Evolutionary conservation across 1,140 invertebrate species (phyloP), one percentile per base, ranked within the genome.

Genomic region (Pristionchus pacificus): DNA sequence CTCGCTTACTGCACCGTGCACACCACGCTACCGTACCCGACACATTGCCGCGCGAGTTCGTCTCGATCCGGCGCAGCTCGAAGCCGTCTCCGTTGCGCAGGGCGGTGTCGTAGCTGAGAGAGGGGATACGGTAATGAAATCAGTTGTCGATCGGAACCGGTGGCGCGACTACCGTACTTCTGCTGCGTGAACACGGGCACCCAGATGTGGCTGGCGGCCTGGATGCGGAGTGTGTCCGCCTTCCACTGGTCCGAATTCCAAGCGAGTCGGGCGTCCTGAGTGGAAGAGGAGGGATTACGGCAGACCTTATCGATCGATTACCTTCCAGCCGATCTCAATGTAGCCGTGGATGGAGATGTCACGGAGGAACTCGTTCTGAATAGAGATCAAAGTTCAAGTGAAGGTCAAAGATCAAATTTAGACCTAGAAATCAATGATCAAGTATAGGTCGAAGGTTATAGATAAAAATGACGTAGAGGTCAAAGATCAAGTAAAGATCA

Each of bases 351-450:
- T 83, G 38, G 80, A 70, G 25, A 82, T 65, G 59, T 83, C 81
- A 70, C 80, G 78, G 15, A 83, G 29, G 59, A 82, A 82, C 65
- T 82, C 81, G 70, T 82, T 83, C 79, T 81, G 65, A 68, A 78
- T 58, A 14, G n/a, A 10, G n/a, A 3, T 2, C 38, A n/a, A n/a
- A n/a, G n/a, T n/a, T n/a, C n/a, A n/a, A n/a, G n/a, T n/a, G n/a
- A n/a, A n/a, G n/a, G n/a, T n/a, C n/a, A n/a, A n/a, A n/a, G n/a
- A n/a, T n/a, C n/a, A n/a, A n/a, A n/a, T n/a, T n/a, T n/a, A n/a
- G n/a, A n/a, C n/a, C n/a, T 58, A 14, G n/a, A 10, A 32, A 3
- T 2, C 38, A n/a, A n/a, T n/a, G n/a, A n/a, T n/a, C n/a, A n/a
- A n/a, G n/a, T n/a, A n/a, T n/a, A n/a, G n/a, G n/a, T n/a, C n/a